Evolutionary conservation across 2,888 invertebrate genomes (phyloP).

Genomic region (Osedax fenrisi): DNA sequence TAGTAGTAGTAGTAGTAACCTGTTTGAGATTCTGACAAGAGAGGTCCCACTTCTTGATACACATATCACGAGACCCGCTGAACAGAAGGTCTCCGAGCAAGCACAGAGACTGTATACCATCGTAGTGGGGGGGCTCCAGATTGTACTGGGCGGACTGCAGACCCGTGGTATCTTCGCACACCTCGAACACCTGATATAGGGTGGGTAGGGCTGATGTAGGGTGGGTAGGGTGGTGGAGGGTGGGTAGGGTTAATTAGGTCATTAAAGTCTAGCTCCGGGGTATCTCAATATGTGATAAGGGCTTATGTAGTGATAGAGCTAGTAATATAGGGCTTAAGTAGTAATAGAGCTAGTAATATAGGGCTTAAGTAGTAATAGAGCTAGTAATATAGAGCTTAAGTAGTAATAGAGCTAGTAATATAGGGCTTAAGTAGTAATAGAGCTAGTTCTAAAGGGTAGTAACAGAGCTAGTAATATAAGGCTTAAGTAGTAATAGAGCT

Average conservation of each 20-base stretch:
- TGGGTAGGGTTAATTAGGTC: neutral
- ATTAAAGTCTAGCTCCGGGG: neutral
- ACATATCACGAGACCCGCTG: slow-evolving; percentile 72
- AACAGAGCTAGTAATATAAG: too few species aligned
- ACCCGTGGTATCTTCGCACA: slow-evolving; percentile 49
- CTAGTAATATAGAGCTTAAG: too few species aligned
- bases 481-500: too few species aligned
- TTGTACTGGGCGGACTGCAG: slow-evolving; percentile 58
- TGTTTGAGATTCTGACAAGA: slow-evolving; percentile 48
- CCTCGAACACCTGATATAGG: slow-evolving; percentile 50
- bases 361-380: too few species aligned
- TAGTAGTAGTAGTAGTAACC: slow-evolving; percentile 37
- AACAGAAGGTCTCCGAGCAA: slow-evolving; percentile 61
- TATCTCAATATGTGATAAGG: too few species aligned
- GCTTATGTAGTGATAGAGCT: too few species aligned
- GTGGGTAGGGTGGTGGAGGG: neutral
- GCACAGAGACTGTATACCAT: slow-evolving; percentile 71
- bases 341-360: too few species aligned
- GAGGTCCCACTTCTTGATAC: slow-evolving; percentile 73
- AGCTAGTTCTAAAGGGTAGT: too few species aligned
- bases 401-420: too few species aligned
- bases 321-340: too few species aligned
- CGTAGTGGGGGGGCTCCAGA: slow-evolving; percentile 74
- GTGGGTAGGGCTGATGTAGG: neutral
- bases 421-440: too few species aligned